These are phyloP conservation scores for Erebia palarica DNA, from an alignment of 2,888 invertebrate species.

Conservation along the genomic window DNA sequence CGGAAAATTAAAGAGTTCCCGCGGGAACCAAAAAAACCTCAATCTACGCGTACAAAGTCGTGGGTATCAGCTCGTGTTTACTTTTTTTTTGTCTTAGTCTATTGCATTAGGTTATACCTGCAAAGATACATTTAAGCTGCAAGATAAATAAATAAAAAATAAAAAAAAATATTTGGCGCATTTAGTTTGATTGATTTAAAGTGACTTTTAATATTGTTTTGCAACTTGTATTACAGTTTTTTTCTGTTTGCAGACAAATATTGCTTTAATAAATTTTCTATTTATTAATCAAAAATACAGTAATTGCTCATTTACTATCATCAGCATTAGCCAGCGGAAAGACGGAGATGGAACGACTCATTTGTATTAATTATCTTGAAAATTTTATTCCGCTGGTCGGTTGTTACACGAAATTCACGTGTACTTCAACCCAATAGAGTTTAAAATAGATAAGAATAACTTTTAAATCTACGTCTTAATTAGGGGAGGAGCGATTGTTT, in stretches of 20 bases:
- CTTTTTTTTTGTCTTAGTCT: too few species aligned
- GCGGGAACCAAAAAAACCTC: too few species aligned
- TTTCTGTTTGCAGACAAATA: background rate
- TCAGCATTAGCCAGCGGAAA: slow-evolving; percentile 34
- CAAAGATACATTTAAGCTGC: too few species aligned
- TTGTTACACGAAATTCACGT: slow-evolving; percentile 7
- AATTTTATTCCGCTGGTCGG: slow-evolving; percentile 13
- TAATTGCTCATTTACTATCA: slow-evolving; percentile 20
- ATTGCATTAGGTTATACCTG: too few species aligned
- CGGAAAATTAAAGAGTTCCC: too few species aligned
- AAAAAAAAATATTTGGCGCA: too few species aligned
- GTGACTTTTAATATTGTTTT: background rate
- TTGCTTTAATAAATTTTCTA: background rate
- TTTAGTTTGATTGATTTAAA: too few species aligned
- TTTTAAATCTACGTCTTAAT: slow-evolving; percentile 38
- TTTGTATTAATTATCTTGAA: slow-evolving; percentile 43
- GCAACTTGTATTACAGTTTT: background rate
- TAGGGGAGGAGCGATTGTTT: slow-evolving; percentile 37
- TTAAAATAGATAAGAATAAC: slow-evolving; percentile 18
- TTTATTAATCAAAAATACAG: background rate
- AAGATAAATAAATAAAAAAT: too few species aligned
- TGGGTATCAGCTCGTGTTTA: too few species aligned
- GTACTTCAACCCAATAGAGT: slow-evolving; percentile 19
- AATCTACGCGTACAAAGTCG: too few species aligned
- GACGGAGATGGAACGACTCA: slow-evolving; percentile 39